These are phyloP conservation scores for Cercopithecus mona DNA, from an alignment of 2,113 vertebrate species.

Conservation along the genomic window DNA sequence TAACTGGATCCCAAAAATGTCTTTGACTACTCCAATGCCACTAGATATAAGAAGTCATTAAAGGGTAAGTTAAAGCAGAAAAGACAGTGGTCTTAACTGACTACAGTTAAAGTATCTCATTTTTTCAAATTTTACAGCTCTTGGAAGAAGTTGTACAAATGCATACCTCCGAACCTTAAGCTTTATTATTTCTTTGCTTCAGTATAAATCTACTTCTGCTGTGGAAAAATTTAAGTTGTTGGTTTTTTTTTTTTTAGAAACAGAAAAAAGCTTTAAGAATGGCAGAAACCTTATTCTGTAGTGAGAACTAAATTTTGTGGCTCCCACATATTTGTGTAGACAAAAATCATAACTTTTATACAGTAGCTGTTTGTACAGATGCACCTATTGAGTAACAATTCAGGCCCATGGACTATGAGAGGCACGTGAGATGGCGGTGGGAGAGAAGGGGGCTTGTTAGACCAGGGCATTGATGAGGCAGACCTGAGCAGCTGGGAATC, in stretches of 20 bases:
- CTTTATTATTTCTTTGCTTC: neutral
- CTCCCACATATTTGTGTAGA: neutral
- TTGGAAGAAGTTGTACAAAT: neutral
- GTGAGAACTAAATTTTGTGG: neutral
- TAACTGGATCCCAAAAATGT: neutral
- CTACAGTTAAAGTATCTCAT: neutral
- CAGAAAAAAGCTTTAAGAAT: neutral
- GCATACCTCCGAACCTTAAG: neutral
- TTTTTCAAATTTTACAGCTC: neutral
- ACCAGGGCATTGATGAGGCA: neutral
- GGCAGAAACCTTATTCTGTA: neutral
- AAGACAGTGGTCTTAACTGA: neutral
- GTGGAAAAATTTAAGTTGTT: neutral
- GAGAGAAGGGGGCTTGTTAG: too few species aligned
- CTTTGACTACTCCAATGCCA: neutral
- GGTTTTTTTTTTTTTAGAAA: neutral
- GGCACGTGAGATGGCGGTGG: fast-evolving
- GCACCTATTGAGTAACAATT: neutral
- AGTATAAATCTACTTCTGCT: neutral
- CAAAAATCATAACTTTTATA: neutral
- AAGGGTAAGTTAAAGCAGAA: neutral
- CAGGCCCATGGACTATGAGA: neutral
- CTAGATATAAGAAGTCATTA: neutral
- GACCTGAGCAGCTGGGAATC: neutral
- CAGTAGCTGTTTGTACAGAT: neutral